A percentile compares a stretch with the other conserved stretches of the same genome.
phyloP scores from a whole-genome alignment of 2,888 invertebrate genomes.

The Hyposoter didymator region DNA sequence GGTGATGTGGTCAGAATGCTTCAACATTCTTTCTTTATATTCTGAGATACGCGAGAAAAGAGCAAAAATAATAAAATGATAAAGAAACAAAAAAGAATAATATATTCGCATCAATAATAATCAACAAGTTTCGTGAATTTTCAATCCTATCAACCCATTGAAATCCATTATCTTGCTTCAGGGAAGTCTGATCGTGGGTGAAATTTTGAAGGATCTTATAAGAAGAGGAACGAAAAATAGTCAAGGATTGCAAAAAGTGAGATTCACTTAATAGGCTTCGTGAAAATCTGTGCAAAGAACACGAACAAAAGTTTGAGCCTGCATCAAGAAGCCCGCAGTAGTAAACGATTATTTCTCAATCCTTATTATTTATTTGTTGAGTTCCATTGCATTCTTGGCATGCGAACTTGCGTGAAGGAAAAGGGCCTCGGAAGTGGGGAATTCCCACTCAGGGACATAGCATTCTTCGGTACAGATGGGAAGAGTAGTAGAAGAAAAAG shows the following conservation, averaged over 20 bases:
- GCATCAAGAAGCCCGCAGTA: background rate
- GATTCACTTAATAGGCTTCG: too few species aligned
- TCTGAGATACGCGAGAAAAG: constrained; percentile 1
- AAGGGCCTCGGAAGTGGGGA: constrained; percentile 28
- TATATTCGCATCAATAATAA: constrained; percentile 1
- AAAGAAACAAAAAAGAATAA: constrained; percentile 9
- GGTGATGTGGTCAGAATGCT: constrained; percentile 13
- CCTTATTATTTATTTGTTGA: background rate
- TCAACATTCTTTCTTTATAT: background rate
- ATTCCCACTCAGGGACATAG: constrained; percentile 22
- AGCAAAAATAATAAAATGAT: background rate
- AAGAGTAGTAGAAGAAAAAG: constrained; percentile 22
- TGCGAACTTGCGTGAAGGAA: background rate
- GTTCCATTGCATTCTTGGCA: background rate
- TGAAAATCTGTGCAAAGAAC: too few species aligned
- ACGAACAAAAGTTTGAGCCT: background rate
- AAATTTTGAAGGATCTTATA: too few species aligned
- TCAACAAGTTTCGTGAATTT: too few species aligned
- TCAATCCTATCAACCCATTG: too few species aligned
- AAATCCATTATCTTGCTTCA: too few species aligned
- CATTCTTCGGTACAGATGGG: constrained; percentile 7
- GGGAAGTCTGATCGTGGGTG: too few species aligned
- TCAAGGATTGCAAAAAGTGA: too few species aligned
- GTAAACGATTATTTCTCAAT: background rate
- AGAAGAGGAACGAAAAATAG: background rate